Evolutionary conservation across 92 coral and sea anemone genomes (phyloP), one percentile per base, ranked within the genome.

Genomic region (Meandrina meandrites): DNA sequence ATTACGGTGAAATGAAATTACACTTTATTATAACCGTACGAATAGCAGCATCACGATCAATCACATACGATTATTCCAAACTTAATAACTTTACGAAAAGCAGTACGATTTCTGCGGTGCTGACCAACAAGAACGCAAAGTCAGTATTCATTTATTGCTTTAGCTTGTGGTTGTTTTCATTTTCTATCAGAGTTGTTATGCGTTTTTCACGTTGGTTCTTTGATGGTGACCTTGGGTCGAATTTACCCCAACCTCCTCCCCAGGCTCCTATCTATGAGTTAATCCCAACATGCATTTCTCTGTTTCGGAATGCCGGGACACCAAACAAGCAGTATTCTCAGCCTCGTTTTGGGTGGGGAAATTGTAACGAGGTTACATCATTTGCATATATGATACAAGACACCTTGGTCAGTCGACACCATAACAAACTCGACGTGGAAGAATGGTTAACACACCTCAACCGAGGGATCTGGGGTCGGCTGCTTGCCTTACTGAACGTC

Each of bases 281-380:
- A 47, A 28, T 81, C 86, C 73, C 72, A 74, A 17, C 54, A 16
- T 84, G 36, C 68, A 48, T 73, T 37, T 37, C 40, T 54, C 48
- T 53, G 5, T 17, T 45, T 34, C n/a, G 75, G 82, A 77, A 75
- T 76, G 56, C 36, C 48, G 47, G 28, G 76, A 22, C 8, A 16
- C 77, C 36, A 22, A 58, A 36, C 60, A 35, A 80, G 8, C 35
- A n/a, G n/a, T 30, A 45, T 64, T 60, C 12, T 24, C 18, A 76
- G 60, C 82, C 87, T 83, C 87, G 87, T 34, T 83, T 47, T 17
- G 69, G 21, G 19, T 4, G 18, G 37, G 69, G 72, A 36, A 75
- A 40, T 62, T 42, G 30, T 76, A 27, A 62, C 37, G 67, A 56
- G 70, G 73, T 42, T 24, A 58, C 81, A 53, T 84, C 88, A 85